phyloP scores from a whole-genome alignment of 2,888 invertebrate species.

The Portevinia maculata region DNA sequence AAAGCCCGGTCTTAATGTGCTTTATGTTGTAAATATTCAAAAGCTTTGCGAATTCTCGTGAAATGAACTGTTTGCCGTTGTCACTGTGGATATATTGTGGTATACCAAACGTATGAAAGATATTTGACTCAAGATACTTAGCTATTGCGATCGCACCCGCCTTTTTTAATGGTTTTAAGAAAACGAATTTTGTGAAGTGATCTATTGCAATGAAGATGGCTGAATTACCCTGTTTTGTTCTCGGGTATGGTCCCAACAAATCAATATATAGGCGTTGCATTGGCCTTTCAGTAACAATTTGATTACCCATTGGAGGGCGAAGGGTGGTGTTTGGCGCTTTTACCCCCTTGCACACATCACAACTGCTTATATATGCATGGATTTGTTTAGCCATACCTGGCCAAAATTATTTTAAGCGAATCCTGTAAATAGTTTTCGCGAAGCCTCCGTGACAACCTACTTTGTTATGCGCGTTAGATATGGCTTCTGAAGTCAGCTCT shows the following conservation, averaged over 20 bases:
- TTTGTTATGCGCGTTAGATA: constrained; percentile 19
- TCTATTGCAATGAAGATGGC: constrained; percentile 34
- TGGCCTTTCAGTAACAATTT: constrained; percentile 19
- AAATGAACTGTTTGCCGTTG: neutral
- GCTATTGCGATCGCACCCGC: neutral
- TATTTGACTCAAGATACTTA: neutral
- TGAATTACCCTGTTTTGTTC: constrained; percentile 38
- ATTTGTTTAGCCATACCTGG: constrained; percentile 24
- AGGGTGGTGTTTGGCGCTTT: neutral
- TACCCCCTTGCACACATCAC: neutral
- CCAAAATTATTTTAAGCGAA: constrained; percentile 59
- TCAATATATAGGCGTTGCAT: constrained; percentile 43
- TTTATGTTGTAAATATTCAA: neutral
- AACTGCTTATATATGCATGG: neutral
- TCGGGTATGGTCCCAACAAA: neutral
- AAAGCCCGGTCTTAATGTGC: neutral
- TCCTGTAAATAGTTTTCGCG: constrained; percentile 15
- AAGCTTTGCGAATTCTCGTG: neutral
- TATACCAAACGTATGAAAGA: neutral
- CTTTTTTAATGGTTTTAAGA: constrained; percentile 32
- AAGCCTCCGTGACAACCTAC: constrained; percentile 29
- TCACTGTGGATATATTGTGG: neutral
- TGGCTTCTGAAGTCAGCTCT: neutral
- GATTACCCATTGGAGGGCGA: constrained; percentile 27
- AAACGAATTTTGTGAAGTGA: constrained; percentile 46